phyloP scores from a whole-genome alignment of 2,113 vertebrate species.

The Alces alces region DNA sequence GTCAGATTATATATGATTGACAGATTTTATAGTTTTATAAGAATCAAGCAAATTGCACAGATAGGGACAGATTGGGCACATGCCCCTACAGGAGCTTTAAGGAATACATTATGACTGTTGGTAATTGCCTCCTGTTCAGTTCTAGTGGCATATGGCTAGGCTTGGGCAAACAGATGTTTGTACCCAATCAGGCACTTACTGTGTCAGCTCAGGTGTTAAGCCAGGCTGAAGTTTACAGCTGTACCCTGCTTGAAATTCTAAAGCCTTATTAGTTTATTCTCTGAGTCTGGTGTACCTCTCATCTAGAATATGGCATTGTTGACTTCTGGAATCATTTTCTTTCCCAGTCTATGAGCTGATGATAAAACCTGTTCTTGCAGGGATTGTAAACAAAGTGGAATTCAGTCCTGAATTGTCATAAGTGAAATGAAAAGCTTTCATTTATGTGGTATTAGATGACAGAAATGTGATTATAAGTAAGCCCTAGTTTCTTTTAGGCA shows the following conservation, averaged over 20 bases:
- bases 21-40: neutral
- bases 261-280: neutral
- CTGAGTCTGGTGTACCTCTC: neutral
- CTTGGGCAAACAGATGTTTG: neutral
- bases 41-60: neutral
- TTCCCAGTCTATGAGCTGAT: neutral
- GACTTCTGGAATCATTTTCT: neutral
- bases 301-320: neutral
- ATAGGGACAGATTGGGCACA: neutral
- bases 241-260: neutral
- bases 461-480: slow-evolving; percentile 10
- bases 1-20: neutral
- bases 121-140: neutral
- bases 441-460: neutral
- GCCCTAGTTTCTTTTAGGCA: neutral
- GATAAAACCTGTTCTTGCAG: neutral
- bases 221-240: neutral
- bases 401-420: slow-evolving; percentile 4
- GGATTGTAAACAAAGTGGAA: neutral
- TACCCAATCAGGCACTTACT: neutral
- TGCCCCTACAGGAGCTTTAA: neutral
- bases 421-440: slow-evolving; percentile 2
- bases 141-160: neutral
- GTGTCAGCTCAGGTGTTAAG: neutral
- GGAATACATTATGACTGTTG: neutral